Percentiles rank a stretch among this genome's conserved stretches.
Evolutionary conservation across 2,888 invertebrate species (phyloP).

Genomic region (Erebia ligea): DNA sequence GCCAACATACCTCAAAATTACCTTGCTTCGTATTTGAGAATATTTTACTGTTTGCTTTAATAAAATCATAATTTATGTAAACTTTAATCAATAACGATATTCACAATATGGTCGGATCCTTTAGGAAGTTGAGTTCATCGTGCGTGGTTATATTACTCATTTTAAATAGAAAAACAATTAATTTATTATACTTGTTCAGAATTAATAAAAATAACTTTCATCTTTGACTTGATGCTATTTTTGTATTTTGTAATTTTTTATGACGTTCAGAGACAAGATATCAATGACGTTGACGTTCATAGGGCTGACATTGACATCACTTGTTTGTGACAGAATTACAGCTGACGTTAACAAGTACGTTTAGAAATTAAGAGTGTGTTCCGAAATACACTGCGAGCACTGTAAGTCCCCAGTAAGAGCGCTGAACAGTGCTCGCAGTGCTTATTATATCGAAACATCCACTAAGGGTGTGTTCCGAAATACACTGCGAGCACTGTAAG

Average conservation of each 20-base stretch:
- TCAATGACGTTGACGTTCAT: conserved; percentile 20
- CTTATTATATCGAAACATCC: too few species aligned
- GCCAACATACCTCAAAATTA: conserved; percentile 66
- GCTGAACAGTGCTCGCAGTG: too few species aligned
- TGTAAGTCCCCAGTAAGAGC: too few species aligned
- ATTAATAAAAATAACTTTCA: conserved; percentile 80
- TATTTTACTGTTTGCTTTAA: conserved; percentile 70
- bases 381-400: too few species aligned
- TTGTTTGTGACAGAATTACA: not conserved
- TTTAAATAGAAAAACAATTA: conserved; percentile 48
- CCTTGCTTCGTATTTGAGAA: conserved; percentile 68
- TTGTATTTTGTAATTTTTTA: conserved; percentile 57
- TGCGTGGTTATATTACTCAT: conserved; percentile 54
- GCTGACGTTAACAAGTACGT: not conserved
- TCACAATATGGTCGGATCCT: conserved; percentile 51
- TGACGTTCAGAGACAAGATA: conserved; percentile 20
- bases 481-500: too few species aligned
- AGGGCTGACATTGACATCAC: not conserved
- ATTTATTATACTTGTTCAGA: conserved; percentile 53
- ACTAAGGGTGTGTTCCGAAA: too few species aligned
- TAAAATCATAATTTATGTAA: conserved; percentile 77
- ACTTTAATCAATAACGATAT: conserved; percentile 54
- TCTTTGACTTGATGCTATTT: conserved; percentile 76
- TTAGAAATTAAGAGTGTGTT: not conserved
- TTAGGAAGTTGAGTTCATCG: conserved; percentile 49